phyloP scores from a whole-genome alignment of 2,888 invertebrate species.

The Acanthosepion pharaonis region DNA sequence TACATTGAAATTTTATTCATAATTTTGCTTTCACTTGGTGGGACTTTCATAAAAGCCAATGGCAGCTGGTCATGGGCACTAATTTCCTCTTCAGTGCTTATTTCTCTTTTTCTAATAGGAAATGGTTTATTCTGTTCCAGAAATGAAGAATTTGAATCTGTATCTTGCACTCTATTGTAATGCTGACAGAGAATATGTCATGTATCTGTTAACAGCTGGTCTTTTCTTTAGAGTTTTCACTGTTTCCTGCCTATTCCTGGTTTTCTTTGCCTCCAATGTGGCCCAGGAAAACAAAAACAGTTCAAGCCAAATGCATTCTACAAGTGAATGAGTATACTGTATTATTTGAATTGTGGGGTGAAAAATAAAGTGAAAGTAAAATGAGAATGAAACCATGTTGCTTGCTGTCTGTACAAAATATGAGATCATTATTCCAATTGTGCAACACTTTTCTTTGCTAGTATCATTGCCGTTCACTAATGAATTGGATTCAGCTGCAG shows the following conservation, averaged over 20 bases:
- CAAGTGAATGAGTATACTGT: background rate
- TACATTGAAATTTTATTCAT: too few relatives aligned
- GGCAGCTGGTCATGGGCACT: background rate
- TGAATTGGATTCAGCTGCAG: slow-evolving; percentile 15
- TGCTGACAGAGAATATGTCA: background rate
- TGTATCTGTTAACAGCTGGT: background rate
- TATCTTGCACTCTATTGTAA: background rate
- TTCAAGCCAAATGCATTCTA: background rate
- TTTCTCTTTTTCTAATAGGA: background rate
- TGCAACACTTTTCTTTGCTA: background rate
- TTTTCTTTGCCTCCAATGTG: slow-evolving; percentile 13
- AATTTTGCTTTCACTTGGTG: background rate
- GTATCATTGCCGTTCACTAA: background rate
- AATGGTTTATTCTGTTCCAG: background rate
- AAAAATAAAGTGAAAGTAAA: background rate
- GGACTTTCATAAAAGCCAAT: slow-evolving; percentile 5
- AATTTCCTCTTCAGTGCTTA: background rate
- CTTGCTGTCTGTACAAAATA: background rate
- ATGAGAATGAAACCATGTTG: background rate
- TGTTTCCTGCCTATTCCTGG: background rate
- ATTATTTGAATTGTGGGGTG: background rate
- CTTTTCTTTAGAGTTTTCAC: too few relatives aligned
- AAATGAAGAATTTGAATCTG: background rate
- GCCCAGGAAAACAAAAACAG: background rate
- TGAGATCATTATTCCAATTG: slow-evolving; percentile 33